Evolutionary conservation across 2,797 vertebrate genomes (phyloP).

Genomic region (Ctenopoma multispine): DNA sequence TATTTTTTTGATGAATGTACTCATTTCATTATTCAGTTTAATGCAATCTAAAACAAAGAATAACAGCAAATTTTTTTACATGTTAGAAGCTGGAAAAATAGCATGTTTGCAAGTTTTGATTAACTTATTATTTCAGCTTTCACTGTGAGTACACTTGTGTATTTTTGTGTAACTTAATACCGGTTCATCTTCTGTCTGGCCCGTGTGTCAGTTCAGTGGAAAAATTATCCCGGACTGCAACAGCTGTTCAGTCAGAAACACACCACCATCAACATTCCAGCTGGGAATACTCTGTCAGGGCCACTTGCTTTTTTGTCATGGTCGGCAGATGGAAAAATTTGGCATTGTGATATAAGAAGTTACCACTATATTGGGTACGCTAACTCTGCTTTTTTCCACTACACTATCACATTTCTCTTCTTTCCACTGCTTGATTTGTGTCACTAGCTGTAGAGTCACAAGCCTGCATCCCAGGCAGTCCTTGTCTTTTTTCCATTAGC

Average conservation of each 20-base stretch:
- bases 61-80: no score
- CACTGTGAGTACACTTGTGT: not conserved
- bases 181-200: slow-evolving; percentile 11
- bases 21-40: no score
- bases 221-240: slow-evolving; percentile 38
- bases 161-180: slow-evolving; percentile 9
- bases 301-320: slow-evolving; percentile 34
- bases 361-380: slow-evolving; percentile 3
- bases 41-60: no score
- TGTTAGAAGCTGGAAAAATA: no score
- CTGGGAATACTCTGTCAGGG: slow-evolving; percentile 49
- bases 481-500: slow-evolving; percentile 66
- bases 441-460: slow-evolving; percentile 45
- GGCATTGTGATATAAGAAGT: slow-evolving; percentile 47
- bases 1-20: no score
- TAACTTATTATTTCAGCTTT: not conserved
- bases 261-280: slow-evolving; percentile 53
- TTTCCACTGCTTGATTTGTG: slow-evolving; percentile 45
- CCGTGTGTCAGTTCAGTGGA: slow-evolving; percentile 36
- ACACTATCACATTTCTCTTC: slow-evolving; percentile 49
- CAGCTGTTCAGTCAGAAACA: slow-evolving; percentile 64
- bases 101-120: not conserved
- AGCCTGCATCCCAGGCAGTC: slow-evolving; percentile 46
- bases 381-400: slow-evolving; percentile 25
- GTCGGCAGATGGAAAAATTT: slow-evolving; percentile 56